Evolutionary conservation across 2,113 vertebrate genomes (phyloP).

Genomic region (Leptodactylus fuscus): DNA sequence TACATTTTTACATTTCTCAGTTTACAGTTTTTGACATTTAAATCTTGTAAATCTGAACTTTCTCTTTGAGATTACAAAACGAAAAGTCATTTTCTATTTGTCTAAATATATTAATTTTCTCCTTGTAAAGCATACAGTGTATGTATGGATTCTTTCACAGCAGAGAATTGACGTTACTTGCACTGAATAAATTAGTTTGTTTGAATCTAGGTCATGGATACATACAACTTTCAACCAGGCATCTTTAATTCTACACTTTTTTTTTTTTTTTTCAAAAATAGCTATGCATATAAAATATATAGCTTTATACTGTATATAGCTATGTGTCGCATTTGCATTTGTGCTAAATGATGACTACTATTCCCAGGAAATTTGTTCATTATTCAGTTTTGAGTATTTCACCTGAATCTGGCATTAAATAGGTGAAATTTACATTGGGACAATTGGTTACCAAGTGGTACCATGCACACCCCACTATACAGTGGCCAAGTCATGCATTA

Average conservation of each 20-base stretch:
- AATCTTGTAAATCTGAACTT: not conserved
- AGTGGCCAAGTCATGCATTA: too few species aligned
- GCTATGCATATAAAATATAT: not conserved
- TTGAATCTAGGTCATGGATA: constrained; percentile 8
- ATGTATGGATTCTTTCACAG: not conserved
- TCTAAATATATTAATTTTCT: not conserved
- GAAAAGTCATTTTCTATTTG: not conserved
- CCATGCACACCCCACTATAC: not conserved
- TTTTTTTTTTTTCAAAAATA: not conserved
- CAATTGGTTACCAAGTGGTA: not conserved
- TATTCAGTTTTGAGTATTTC: too few species aligned
- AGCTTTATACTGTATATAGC: too few species aligned
- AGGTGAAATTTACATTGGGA: not conserved
- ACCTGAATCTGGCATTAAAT: too few species aligned
- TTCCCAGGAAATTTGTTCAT: too few species aligned
- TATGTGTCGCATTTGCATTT: too few species aligned
- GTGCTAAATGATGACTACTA: too few species aligned
- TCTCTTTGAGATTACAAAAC: not conserved
- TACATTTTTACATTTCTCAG: too few species aligned
- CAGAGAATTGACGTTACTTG: not conserved
- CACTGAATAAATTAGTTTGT: constrained; percentile 8
- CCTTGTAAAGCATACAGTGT: not conserved
- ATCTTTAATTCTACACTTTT: constrained; percentile 4
- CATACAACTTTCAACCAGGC: not conserved
- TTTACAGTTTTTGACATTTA: not conserved